These are phyloP conservation scores for Drosophila antonietae DNA, from an alignment of 2,888 invertebrate species.

Conservation along the genomic window DNA sequence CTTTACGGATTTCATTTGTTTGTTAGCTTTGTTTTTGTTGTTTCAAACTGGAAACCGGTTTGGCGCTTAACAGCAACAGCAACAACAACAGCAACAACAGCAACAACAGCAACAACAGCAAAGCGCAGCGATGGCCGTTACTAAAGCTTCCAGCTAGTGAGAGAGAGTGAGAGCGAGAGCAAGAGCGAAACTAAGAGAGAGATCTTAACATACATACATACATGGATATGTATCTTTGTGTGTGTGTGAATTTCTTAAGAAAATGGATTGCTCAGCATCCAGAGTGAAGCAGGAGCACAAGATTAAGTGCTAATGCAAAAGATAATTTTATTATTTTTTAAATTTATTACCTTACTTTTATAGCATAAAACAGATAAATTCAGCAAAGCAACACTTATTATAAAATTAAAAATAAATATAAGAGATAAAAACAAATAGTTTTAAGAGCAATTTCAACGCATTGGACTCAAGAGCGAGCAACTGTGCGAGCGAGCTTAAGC, in stretches of 20 bases:
- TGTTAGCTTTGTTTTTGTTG: constrained; percentile 42
- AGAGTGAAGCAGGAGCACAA: constrained; percentile 15
- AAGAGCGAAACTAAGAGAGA: constrained; percentile 5
- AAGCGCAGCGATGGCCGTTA: constrained; percentile 45
- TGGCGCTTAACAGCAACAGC: constrained; percentile 34
- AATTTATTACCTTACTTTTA: constrained; percentile 1
- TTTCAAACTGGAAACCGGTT: constrained; percentile 66
- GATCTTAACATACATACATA: constrained; percentile 2
- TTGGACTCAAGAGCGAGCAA: constrained; percentile 7
- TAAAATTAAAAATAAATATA: background rate
- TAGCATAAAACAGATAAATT: background rate
- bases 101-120: constrained; percentile 1
- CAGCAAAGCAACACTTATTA: background rate
- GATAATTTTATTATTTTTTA: background rate
- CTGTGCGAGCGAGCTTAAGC: constrained; percentile 14
- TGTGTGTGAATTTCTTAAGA: constrained; percentile 52
- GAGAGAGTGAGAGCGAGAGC: constrained; percentile 41
- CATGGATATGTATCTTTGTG: background rate
- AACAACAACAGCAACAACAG: constrained; percentile 20
- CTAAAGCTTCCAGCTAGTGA: constrained; percentile 52
- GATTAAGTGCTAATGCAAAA: background rate
- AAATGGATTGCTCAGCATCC: constrained; percentile 57
- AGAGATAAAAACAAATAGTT: background rate
- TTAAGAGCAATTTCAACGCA: constrained; percentile 14
- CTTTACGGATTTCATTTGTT: constrained; percentile 53